A percentile compares a stretch with the other conserved stretches of the same genome.
Conservation (phyloP, 2,888 invertebrate genomes). For the Ceraclea dissimilis region DNA sequence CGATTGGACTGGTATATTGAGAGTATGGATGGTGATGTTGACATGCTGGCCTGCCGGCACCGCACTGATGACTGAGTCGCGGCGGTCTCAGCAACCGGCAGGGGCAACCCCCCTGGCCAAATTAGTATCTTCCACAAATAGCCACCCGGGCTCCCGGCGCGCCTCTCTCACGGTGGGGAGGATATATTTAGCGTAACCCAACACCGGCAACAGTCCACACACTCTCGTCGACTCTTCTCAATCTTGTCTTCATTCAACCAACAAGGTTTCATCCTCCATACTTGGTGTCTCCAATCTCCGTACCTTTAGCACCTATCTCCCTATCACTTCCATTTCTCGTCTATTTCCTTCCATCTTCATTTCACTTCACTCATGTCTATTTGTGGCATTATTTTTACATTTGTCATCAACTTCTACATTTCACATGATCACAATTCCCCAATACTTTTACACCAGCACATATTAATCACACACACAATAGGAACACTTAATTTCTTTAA, state of each 20-base stretch:
- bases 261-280: neutral
- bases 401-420: too few relatives aligned
- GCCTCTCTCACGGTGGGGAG: slow-evolving; percentile 29
- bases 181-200: slow-evolving; percentile 22
- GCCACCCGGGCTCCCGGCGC: slow-evolving; percentile 47
- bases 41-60: slow-evolving; percentile 26
- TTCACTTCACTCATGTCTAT: neutral
- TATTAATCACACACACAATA: too few relatives aligned
- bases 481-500: too few relatives aligned
- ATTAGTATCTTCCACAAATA: slow-evolving; percentile 80
- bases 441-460: too few relatives aligned
- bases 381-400: too few relatives aligned
- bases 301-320: too few relatives aligned
- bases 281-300: neutral
- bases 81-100: slow-evolving; percentile 43
- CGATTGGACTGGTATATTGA: neutral
- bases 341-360: neutral
- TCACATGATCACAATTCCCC: too few relatives aligned
- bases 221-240: neutral
- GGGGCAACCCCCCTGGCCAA: slow-evolving; percentile 58
- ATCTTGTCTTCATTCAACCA: neutral
- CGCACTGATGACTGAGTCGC: slow-evolving; percentile 37
- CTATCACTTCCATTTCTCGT: too few relatives aligned
- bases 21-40: neutral
- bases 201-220: slow-evolving; percentile 17